Conservation (phyloP, 1,140 invertebrate genomes). For the Drosophila triauraria region DNA sequence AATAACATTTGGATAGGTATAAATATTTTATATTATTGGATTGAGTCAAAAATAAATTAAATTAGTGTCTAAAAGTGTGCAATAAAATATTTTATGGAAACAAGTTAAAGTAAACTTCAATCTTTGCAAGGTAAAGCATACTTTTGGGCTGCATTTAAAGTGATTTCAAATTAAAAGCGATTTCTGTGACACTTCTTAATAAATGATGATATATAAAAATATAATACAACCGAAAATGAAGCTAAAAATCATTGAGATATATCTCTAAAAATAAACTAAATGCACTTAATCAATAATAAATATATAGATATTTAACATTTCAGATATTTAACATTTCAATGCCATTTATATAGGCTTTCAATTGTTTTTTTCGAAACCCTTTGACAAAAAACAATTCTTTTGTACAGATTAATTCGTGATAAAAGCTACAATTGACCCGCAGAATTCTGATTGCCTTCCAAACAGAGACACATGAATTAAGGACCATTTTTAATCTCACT, state of each 20-base stretch:
- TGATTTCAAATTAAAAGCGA: no score
- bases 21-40: neutral
- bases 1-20: neutral
- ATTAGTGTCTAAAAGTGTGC: no score
- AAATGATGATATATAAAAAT: no score
- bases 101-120: no score
- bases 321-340: neutral
- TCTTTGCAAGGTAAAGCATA: no score
- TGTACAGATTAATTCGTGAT: neutral
- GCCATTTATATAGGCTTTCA: neutral
- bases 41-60: no score
- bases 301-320: neutral
- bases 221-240: no score
- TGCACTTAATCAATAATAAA: neutral
- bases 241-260: neutral
- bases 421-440: conserved; percentile 2
- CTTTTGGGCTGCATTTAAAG: no score
- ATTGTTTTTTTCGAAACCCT: neutral
- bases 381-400: neutral
- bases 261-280: no score
- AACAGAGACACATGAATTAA: neutral
- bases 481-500: no score
- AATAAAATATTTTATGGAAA: no score
- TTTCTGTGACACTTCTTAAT: no score
- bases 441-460: neutral